Evolutionary conservation across 2,113 vertebrate species (phyloP), one percentile per base, ranked within the genome.

Genomic region (Eclectus roratus): DNA sequence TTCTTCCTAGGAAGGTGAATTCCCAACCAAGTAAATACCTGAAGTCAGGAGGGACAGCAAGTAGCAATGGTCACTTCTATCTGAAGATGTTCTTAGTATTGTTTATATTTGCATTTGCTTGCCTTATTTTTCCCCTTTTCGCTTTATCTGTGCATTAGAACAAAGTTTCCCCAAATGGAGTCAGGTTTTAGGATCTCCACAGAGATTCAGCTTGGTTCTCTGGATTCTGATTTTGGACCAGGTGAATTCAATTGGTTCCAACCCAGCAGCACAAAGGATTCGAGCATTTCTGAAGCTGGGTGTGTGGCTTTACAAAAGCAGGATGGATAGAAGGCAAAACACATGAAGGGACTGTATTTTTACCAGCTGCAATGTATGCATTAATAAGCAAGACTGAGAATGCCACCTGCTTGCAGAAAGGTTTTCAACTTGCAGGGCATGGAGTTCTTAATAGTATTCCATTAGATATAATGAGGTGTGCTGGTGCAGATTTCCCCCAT

Each of bases 391-490:
- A 60, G 61, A 28, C 52, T 79, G 82, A 72, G 85, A 86, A 84
- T 79, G 80, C 92, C 90, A 94, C 90, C 93, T 97, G 92, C 95
- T 83, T 96, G 64, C 88, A 41, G 61, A 68, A 61, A 84, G 56
- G 77, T 74, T 94, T 95, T 92, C 85, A 88, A 24, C 77, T 94
- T 35, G 2, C 18, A 70, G 68, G 84, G 76, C 78, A 91, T 52
- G 80, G 80, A 85, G 81, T 52, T 86, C 60, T 69, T 91, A 93
- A 93, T 84, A 73, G 85, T 72, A 44, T 94, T 72, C 88, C 66
- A 86, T 95, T 95, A 91, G 83, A 64, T 77, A 77, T 91, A 95
- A 89, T 84, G 72, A 84, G 60, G n/a, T 65, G 8, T 13, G 7
- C 84, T 63, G 61, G 84, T 74, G 72, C 76, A 63, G 61, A 60